Conservation (phyloP, 2,888 invertebrate species). For the Tyria jacobaeae region DNA sequence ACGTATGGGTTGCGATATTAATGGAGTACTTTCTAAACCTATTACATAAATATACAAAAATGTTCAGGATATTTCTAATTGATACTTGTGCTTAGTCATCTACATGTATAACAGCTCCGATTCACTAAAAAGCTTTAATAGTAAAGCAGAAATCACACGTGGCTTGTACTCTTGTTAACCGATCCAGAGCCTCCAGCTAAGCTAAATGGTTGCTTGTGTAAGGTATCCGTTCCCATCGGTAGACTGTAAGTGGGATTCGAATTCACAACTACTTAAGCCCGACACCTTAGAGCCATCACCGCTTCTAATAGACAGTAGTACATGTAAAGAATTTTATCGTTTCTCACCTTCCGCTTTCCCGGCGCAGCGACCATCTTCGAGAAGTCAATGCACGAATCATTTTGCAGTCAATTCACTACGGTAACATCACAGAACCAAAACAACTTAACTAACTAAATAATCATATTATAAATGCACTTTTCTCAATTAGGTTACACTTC, state of each 20-base stretch:
- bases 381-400: constrained; percentile 82
- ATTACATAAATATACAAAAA: background rate
- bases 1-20: background rate
- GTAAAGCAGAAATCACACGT: no score
- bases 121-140: no score
- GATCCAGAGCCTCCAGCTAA: no score
- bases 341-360: constrained; percentile 82
- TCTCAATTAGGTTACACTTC: constrained; percentile 32
- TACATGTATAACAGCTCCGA: no score
- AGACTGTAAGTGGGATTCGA: background rate
- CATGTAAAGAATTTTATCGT: background rate
- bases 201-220: no score
- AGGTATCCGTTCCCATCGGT: background rate
- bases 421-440: constrained; percentile 34
- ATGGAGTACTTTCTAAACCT: background rate
- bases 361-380: constrained; percentile 80
- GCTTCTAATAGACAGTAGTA: background rate
- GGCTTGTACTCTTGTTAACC: no score
- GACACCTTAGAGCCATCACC: background rate
- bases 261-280: no score
- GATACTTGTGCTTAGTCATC: no score
- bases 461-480: constrained; percentile 40
- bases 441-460: constrained; percentile 26
- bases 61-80: no score
- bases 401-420: constrained; percentile 51